Evolutionary conservation across 2,888 invertebrate species (phyloP), one percentile per base, ranked within the genome.

Genomic region (Rapana venosa): DNA sequence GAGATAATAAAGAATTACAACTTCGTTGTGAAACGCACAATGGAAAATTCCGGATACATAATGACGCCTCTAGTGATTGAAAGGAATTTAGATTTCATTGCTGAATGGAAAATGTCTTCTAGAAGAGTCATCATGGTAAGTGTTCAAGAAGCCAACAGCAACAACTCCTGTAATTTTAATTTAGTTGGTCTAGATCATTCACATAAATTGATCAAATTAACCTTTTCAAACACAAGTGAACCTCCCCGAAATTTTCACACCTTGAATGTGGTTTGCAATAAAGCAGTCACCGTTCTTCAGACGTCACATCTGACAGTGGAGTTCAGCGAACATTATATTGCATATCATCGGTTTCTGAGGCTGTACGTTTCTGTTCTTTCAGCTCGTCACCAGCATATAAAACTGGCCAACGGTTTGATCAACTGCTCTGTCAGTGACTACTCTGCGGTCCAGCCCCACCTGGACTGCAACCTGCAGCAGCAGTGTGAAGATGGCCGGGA

Each of bases 401-500:
- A 36, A 22, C 47, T 81, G 47, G 2, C 36, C 20, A 47, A 26
- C 22, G 47, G 36, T 20, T 36, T 26, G 30, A 22, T 81, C 11
- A 81, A 81, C 47, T 81, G 81, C 36, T 81, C 81, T 36, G 81
- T 81, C 1, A 17, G 17, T 8, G 4, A 32, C 35, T 79, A 79
- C 35, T 32, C 79, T 17, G 35, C 13, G 1, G 15, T 81, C 22
- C 81, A 36, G 26, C 36, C 36, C 4, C 81, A 81, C 36, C 36
- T 81, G 47, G 36, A 81, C 47, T 81, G 81, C 20, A 81, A 81
- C 47, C 30, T 81, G 5, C 36, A 30, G 81, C 6, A 4, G 36
- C 20, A 81, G 81, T 81, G 81, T 81, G 81, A 81, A 81, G 47
- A 81, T 22, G 81, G 81, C 15, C 36, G 8, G 47, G 81, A 81